Base-by-base conservation (phyloP, 2,113 vertebrate species). In the Charadrius vociferus region DNA sequence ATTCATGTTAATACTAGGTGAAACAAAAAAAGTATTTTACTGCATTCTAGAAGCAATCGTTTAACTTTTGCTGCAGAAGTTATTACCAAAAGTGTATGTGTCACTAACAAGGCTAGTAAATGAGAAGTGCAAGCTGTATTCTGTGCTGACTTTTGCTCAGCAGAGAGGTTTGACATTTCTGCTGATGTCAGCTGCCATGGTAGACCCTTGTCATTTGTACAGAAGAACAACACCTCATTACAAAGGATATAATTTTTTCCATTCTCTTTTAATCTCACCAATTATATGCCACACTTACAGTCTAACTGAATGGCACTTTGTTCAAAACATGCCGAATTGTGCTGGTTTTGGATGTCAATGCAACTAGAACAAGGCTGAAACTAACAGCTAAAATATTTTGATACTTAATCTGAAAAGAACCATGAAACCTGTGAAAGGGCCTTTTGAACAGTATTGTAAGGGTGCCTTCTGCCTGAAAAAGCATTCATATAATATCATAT, bases 81-180 rank as follows among this genome's bases (percentile, higher is more conserved):
- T 83, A 73, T 86, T 95, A 82, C 36, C 0, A 1, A 50, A 86
- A 91, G 26, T n/a, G 15, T 68, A 16, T 43, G 10, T 93, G 58
- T 81, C 88, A 85, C 85, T 84, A 95, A 91, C 67, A 92, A 80
- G 89, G 18, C 34, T 70, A 3, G 14, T 55, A 96, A 92, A 95
- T n/a, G 65, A 96, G 62, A 67, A 78, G 37, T n/a, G 47, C 37
- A 84, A 83, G 56, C 29, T 86, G 14, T 49, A 43, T 71, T 84
- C 81, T 73, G 36, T 24, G 32, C 41, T 23, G 41, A 34, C 39
- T 91, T 84, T 95, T 94, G 47, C 81, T 94, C 77, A 73, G 70
- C 75, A 93, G 66, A 83, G 65, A 88, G 16, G 1, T 87, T 89
- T 95, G 93, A 96, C 75, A 91, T 79, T 59, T 84, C 70, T 93